These are phyloP conservation scores for Neopipo cinnamomea DNA, from an alignment of 2,113 vertebrate species.

Conservation along the genomic window DNA sequence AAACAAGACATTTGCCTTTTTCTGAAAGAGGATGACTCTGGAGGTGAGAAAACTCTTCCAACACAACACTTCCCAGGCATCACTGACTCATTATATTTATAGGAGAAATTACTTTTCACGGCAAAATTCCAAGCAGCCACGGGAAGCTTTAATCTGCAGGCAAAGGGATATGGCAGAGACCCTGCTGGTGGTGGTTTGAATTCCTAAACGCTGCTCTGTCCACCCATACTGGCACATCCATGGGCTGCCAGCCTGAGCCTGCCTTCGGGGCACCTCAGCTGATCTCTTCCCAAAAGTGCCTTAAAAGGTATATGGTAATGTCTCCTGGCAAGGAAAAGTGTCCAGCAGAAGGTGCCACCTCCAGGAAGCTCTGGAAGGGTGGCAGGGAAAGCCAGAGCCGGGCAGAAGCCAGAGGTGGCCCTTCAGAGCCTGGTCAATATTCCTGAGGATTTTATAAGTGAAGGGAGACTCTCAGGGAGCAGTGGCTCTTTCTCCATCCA, in stretches of 20 bases:
- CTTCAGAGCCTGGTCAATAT: not conserved
- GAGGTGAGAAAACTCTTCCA: not conserved
- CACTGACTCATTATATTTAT: not conserved
- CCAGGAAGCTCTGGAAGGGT: not conserved
- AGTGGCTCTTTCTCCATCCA: fast-evolving
- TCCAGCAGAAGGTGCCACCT: not conserved
- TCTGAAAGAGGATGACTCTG: not conserved
- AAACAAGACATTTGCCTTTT: not conserved
- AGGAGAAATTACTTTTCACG: not conserved
- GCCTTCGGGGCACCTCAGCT: not conserved
- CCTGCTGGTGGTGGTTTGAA: not conserved
- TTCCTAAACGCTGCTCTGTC: not conserved
- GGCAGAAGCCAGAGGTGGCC: not conserved
- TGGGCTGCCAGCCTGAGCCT: not conserved
- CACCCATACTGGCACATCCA: not conserved
- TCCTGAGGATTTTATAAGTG: not conserved
- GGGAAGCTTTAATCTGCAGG: not conserved
- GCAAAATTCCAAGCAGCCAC: not conserved
- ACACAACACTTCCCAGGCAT: not conserved
- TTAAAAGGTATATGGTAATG: not conserved
- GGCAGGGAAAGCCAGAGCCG: not conserved
- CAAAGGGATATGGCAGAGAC: not conserved
- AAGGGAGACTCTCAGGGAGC: not conserved
- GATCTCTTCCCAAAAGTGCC: not conserved
- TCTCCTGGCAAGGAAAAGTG: not conserved